Percentiles rank a stretch among this genome's conserved stretches.
Evolutionary conservation across 2,113 vertebrate species (phyloP).

Genomic region (Odobenus rosmarus): DNA sequence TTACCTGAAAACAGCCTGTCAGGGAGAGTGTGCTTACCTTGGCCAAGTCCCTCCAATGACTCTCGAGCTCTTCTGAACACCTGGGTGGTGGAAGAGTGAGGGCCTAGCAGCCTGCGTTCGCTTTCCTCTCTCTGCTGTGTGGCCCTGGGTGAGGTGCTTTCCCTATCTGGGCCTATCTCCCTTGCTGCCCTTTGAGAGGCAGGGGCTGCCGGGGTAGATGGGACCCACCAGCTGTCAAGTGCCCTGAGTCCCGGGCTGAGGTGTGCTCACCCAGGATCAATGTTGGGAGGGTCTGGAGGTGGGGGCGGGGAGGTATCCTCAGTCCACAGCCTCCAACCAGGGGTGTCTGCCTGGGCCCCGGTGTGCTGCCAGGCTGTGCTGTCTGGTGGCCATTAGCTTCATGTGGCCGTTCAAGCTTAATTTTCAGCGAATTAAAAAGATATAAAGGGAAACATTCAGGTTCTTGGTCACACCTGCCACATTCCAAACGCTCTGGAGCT

Average conservation of each 20-base stretch:
- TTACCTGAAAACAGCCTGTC: background rate
- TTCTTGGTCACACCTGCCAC: background rate
- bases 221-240: no score
- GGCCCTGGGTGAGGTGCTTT: background rate
- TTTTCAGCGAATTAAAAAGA: background rate
- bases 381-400: background rate
- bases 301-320: background rate
- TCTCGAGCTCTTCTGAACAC: background rate
- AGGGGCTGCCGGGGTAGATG: background rate
- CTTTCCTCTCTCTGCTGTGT: background rate
- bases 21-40: accelerated
- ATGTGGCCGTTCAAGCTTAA: background rate
- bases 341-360: background rate
- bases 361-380: background rate
- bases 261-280: accelerated
- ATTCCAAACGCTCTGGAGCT: accelerated
- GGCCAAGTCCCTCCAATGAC: accelerated
- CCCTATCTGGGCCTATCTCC: background rate
- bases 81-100: accelerated
- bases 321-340: background rate
- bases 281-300: background rate
- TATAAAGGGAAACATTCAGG: background rate
- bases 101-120: background rate
- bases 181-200: background rate
- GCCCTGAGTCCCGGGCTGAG: accelerated